Percentiles rank a stretch among this genome's conserved stretches.
These are phyloP conservation scores for Festucalex cinctus DNA, from an alignment of 2,113 vertebrate species.

Conservation along the genomic window DNA sequence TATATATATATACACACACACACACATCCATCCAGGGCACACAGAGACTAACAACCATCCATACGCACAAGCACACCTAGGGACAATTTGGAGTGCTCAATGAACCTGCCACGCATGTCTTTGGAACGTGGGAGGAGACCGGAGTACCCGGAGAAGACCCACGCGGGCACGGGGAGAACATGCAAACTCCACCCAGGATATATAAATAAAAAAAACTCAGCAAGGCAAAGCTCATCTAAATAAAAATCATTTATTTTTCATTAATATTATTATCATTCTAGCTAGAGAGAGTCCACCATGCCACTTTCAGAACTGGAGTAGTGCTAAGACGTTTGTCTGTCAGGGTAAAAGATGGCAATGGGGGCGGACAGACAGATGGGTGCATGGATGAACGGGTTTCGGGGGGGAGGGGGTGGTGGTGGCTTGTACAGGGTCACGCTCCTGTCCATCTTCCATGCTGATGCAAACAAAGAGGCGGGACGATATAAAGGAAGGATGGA, in stretches of 20 bases:
- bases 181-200: too few species aligned
- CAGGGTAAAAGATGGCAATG: slow-evolving; percentile 31
- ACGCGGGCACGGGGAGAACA: too few species aligned
- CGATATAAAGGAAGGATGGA: slow-evolving; percentile 30
- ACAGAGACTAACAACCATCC: too few species aligned
- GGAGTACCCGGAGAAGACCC: too few species aligned
- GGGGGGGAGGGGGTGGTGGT: not conserved
- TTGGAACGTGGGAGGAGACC: too few species aligned
- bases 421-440: slow-evolving; percentile 50
- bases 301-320: slow-evolving; percentile 70
- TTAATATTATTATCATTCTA: slow-evolving; percentile 73
- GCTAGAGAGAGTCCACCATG: slow-evolving; percentile 76
- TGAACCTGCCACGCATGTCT: too few species aligned
- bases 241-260: slow-evolving; percentile 81
- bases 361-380: slow-evolving; percentile 31
- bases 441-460: slow-evolving; percentile 74
- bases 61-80: too few species aligned
- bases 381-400: slow-evolving; percentile 14
- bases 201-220: slow-evolving; percentile 21
- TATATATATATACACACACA: too few species aligned
- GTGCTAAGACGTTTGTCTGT: slow-evolving; percentile 66
- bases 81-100: too few species aligned
- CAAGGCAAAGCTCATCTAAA: slow-evolving; percentile 63
- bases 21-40: too few species aligned
- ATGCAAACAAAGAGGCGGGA: slow-evolving; percentile 55